Evolutionary conservation across 2,113 vertebrate species (phyloP).

Genomic region (Mus pahari): DNA sequence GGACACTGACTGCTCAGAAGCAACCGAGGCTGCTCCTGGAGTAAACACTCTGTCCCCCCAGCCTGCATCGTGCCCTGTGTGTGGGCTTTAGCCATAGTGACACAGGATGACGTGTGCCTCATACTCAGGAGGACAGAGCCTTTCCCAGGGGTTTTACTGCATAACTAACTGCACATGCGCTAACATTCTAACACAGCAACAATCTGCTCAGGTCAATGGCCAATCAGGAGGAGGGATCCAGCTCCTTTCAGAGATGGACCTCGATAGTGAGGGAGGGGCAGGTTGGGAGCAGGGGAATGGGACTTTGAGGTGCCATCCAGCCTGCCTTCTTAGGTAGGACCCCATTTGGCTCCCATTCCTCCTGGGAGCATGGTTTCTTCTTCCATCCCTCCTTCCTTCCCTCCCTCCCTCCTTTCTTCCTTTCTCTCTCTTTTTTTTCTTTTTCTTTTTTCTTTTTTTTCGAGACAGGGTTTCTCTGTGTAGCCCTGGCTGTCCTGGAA

Average conservation of each 20-base stretch:
- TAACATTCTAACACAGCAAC: background rate
- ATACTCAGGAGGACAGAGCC: background rate
- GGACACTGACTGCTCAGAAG: background rate
- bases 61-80: too few relatives aligned
- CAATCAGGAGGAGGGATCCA: background rate
- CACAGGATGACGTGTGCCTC: background rate
- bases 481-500: background rate
- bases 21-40: background rate
- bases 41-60: background rate
- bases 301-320: background rate
- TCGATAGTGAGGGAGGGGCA: background rate
- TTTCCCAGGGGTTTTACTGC: background rate
- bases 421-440: fast-evolving
- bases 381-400: background rate
- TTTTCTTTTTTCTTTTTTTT: fast-evolving
- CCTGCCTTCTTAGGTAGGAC: background rate
- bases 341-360: background rate
- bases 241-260: background rate
- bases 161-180: background rate
- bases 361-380: background rate
- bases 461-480: background rate
- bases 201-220: background rate
- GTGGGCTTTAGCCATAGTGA: background rate
- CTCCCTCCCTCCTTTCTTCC: too few relatives aligned
- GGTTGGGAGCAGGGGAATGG: background rate